These are phyloP conservation scores for Leptopilina boulardi DNA, from an alignment of 1,140 invertebrate genomes.

Conservation along the genomic window DNA sequence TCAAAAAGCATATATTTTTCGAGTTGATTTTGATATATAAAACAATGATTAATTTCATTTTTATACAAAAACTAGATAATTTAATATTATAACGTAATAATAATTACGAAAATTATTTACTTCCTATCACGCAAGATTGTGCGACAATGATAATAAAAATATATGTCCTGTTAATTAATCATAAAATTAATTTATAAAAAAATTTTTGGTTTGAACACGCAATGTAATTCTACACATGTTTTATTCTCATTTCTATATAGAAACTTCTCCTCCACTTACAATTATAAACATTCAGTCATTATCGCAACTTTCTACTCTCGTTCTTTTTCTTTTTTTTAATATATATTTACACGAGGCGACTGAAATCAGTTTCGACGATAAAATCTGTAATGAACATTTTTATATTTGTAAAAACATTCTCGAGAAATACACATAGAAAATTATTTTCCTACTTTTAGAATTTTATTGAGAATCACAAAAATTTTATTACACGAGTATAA, in stretches of 20 bases:
- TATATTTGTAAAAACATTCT: background rate
- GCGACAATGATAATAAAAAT: too few species aligned
- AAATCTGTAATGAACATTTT: conserved; percentile 29
- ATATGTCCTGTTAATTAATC: too few species aligned
- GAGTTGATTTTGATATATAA: too few species aligned
- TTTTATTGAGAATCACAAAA: too few species aligned
- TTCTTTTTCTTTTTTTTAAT: background rate
- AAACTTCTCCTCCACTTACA: background rate
- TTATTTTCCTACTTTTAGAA: background rate
- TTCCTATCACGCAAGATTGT: too few species aligned
- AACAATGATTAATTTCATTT: too few species aligned
- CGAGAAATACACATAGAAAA: background rate
- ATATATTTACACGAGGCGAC: conserved; percentile 13
- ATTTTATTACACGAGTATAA: too few species aligned
- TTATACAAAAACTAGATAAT: too few species aligned
- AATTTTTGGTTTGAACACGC: too few species aligned
- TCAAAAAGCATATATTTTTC: background rate
- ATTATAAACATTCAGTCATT: conserved; percentile 13
- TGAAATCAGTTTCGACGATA: conserved; percentile 5
- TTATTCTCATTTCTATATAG: background rate
- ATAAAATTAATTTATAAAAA: too few species aligned
- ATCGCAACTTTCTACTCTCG: background rate
- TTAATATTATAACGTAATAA: too few species aligned
- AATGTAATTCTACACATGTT: background rate
- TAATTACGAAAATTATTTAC: background rate